These are phyloP conservation scores for Neotoma lepida DNA, from an alignment of 2,113 vertebrate genomes.

Conservation along the genomic window DNA sequence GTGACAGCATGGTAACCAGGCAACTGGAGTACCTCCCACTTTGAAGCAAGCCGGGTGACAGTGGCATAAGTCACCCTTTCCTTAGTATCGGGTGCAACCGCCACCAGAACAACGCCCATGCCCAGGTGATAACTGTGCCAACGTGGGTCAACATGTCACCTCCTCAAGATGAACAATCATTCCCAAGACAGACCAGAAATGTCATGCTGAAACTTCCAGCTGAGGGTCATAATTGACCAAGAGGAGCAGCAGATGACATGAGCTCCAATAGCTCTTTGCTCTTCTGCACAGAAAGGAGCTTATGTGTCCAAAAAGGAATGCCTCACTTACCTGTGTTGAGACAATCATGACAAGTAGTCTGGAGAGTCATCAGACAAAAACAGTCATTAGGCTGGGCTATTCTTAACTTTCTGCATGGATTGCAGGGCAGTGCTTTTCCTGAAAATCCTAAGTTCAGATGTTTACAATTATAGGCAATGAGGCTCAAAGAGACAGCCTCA, in stretches of 20 bases:
- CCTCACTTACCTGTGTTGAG: background rate
- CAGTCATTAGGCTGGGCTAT: conserved; percentile 53
- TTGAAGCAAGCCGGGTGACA: conserved; percentile 57
- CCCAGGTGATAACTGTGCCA: background rate
- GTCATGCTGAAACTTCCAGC: background rate
- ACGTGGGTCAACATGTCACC: background rate
- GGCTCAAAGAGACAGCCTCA: conserved; percentile 73
- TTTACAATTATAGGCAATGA: conserved; percentile 80
- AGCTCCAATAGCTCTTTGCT: background rate
- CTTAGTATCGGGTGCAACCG: conserved; percentile 62
- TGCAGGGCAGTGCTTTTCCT: conserved; percentile 73
- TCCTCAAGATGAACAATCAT: background rate
- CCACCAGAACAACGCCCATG: conserved; percentile 61
- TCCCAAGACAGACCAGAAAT: background rate
- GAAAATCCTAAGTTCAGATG: conserved; percentile 78
- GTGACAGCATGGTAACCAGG: conserved; percentile 53
- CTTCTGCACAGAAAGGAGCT: background rate
- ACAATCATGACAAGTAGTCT: conserved; percentile 57
- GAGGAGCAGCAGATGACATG: background rate
- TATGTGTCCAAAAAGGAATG: background rate
- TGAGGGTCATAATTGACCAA: background rate
- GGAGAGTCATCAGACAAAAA: conserved; percentile 71
- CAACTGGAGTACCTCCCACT: conserved; percentile 52
- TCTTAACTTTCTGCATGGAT: conserved; percentile 70
- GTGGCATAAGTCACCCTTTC: conserved; percentile 66